Conservation (phyloP, 2,888 invertebrate species). For the Drosophila borealis region DNA sequence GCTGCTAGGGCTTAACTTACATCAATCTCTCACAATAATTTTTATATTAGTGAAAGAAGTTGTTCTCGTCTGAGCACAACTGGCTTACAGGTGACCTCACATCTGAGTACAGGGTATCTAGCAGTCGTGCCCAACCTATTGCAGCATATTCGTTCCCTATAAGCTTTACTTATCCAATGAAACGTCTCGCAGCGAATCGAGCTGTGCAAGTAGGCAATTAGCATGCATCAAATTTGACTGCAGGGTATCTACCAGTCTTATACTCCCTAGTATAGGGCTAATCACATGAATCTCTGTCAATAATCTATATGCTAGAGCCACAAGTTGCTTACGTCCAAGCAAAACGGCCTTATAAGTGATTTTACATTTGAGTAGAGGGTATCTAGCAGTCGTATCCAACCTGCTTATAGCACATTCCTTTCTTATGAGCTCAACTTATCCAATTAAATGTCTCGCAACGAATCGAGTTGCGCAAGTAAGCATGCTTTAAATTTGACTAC, state of each 20-base stretch:
- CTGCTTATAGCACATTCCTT: too few species aligned
- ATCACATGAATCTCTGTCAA: too few species aligned
- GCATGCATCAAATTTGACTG: neutral
- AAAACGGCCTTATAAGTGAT: neutral
- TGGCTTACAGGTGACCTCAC: neutral
- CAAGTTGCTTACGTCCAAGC: too few species aligned
- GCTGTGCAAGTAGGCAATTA: too few species aligned
- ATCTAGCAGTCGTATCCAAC: neutral
- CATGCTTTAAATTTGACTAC: too few species aligned
- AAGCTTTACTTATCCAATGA: too few species aligned
- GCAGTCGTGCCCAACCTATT: neutral
- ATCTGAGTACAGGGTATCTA: neutral
- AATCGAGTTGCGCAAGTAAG: too few species aligned
- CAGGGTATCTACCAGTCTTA: neutral
- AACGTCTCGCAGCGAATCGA: too few species aligned
- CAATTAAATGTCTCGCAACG: neutral
- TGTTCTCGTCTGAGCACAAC: too few species aligned
- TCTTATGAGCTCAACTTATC: neutral
- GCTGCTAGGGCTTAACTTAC: too few species aligned
- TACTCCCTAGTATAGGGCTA: too few species aligned
- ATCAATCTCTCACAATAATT: neutral
- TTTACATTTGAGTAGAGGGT: neutral
- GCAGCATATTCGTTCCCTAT: too few species aligned
- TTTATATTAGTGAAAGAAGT: neutral
- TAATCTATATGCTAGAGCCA: neutral